A percentile compares a stretch with the other conserved stretches of the same genome.
These are phyloP conservation scores for Rhynchonycteris naso DNA, from an alignment of 2,797 vertebrate genomes.

Conservation along the genomic window DNA sequence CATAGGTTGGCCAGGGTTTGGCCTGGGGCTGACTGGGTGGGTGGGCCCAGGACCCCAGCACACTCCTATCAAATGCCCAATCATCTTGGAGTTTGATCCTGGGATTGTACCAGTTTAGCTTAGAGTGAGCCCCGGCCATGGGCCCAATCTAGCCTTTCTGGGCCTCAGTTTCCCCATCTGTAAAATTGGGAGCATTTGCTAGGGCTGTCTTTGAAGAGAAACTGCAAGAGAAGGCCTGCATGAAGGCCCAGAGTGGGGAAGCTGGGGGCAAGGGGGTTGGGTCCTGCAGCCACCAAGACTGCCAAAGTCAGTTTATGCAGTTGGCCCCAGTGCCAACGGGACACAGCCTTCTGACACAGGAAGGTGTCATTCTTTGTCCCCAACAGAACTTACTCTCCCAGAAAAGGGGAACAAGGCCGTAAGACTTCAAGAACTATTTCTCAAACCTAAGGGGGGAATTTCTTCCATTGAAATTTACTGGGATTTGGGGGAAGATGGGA, in stretches of 20 bases:
- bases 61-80: not conserved
- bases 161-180: constrained; percentile 20
- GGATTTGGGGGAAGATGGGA: not conserved
- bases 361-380: not conserved
- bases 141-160: not conserved
- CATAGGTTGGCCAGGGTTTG: not conserved
- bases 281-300: not conserved
- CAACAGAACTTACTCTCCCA: not conserved
- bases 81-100: constrained; percentile 9
- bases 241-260: not conserved
- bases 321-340: not conserved
- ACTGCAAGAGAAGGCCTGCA: not conserved
- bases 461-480: not conserved
- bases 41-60: not conserved
- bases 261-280: too few relatives aligned
- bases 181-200: not conserved
- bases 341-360: not conserved
- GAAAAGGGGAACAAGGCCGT: not conserved
- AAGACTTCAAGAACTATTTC: not conserved
- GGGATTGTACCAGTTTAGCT: not conserved
- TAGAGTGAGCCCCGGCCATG: not conserved
- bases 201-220: not conserved
- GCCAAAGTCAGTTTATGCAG: not conserved
- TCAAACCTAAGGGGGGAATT: not conserved
- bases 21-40: not conserved